Evolutionary conservation across 1,140 invertebrate genomes (phyloP).

Genomic region (Zeugodacus cucurbitae): DNA sequence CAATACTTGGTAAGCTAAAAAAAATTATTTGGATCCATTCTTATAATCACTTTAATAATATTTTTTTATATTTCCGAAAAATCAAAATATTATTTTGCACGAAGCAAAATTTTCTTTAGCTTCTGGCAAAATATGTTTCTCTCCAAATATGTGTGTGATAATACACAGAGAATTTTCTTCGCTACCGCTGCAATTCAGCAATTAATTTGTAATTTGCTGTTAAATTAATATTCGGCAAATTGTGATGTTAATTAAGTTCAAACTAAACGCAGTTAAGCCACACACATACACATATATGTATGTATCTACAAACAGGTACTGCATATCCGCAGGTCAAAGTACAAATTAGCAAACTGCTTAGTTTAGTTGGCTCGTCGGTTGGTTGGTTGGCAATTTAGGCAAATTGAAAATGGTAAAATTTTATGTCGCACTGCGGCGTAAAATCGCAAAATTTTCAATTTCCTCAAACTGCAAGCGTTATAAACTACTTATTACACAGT

Average conservation of each 20-base stretch:
- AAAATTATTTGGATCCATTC: too few relatives aligned
- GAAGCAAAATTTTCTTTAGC: too few relatives aligned
- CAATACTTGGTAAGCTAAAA: too few relatives aligned
- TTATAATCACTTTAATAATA: too few relatives aligned
- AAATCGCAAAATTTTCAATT: slow-evolving; percentile 23
- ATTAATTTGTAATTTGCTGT: neutral
- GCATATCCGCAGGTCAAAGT: slow-evolving; percentile 15
- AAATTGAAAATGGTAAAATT: neutral
- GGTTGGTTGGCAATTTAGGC: neutral
- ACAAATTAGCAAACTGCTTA: neutral
- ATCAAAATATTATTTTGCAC: too few relatives aligned
- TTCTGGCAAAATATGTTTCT: neutral
- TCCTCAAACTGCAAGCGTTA: neutral
- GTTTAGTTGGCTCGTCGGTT: neutral
- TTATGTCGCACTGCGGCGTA: slow-evolving; percentile 11
- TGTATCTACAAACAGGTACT: neutral
- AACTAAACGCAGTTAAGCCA: neutral
- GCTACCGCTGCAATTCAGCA: neutral
- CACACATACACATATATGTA: neutral
- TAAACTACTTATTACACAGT: slow-evolving; percentile 1
- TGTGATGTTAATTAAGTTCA: slow-evolving; percentile 28
- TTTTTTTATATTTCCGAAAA: too few relatives aligned
- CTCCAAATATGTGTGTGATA: neutral
- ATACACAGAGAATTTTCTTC: neutral
- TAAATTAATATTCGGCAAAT: slow-evolving; percentile 13